Percentiles rank a stretch among this genome's conserved stretches.
phyloP scores from a whole-genome alignment of 2,797 vertebrate species.

The Tokudaia muenninki region DNA sequence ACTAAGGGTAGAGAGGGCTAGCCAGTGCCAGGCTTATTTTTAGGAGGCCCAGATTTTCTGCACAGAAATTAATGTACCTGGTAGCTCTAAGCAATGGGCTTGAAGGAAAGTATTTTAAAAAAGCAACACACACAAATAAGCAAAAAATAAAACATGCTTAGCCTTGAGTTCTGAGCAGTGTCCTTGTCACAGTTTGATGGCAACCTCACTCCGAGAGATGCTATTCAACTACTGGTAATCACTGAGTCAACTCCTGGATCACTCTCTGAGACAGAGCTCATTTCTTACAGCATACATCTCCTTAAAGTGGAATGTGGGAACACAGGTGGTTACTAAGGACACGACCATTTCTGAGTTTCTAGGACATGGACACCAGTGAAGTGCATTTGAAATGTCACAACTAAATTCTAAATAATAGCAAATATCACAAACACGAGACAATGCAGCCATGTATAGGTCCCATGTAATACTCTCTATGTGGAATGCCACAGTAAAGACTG shows the following conservation, averaged over 20 bases:
- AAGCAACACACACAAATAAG: background rate
- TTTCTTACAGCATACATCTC: background rate
- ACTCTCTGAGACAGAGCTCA: constrained; percentile 1
- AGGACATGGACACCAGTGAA: background rate
- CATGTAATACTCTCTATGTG: background rate
- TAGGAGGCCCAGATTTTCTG: background rate
- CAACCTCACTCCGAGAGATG: background rate
- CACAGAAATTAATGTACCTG: constrained; percentile 35
- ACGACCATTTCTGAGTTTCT: background rate
- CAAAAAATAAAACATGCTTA: background rate
- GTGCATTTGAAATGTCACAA: background rate
- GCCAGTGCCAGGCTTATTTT: background rate
- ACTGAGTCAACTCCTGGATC: constrained; percentile 24
- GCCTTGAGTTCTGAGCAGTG: background rate
- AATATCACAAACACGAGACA: background rate
- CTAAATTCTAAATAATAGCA: background rate
- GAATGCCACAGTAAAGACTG: background rate
- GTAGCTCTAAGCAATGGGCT: background rate
- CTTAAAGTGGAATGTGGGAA: background rate
- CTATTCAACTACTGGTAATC: background rate
- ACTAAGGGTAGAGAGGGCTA: background rate
- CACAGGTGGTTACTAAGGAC: background rate
- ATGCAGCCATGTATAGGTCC: background rate
- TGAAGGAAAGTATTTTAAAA: background rate
- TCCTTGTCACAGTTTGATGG: background rate